A percentile compares a stretch with the other conserved stretches of the same genome.
These are phyloP conservation scores for Urocynchramus pylzowi DNA, from an alignment of 2,113 vertebrate genomes.

Conservation along the genomic window DNA sequence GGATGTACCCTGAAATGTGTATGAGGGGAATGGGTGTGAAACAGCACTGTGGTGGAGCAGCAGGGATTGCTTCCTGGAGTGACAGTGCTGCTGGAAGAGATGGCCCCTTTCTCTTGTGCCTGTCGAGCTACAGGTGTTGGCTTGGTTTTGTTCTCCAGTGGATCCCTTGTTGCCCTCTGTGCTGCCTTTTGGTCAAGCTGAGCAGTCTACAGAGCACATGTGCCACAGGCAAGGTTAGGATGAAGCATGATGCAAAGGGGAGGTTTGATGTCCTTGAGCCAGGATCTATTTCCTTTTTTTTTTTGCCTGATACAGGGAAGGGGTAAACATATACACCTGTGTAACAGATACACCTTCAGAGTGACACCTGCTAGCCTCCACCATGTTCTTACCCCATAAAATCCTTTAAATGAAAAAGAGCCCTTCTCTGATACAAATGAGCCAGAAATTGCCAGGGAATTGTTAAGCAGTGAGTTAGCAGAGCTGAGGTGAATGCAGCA, in stretches of 20 bases:
- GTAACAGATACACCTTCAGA: neutral
- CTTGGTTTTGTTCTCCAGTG: neutral
- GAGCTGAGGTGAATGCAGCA: neutral
- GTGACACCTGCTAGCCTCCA: neutral
- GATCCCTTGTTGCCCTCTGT: neutral
- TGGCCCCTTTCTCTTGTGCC: neutral
- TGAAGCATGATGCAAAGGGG: neutral
- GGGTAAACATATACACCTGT: neutral
- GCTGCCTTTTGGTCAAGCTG: neutral
- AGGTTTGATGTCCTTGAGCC: neutral
- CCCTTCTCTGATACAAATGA: neutral
- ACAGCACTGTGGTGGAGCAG: rapidly evolving
- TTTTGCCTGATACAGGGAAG: neutral
- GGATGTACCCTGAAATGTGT: too few species aligned
- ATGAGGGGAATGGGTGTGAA: neutral
- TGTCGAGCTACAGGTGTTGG: neutral
- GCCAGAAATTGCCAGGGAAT: neutral
- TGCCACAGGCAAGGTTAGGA: neutral
- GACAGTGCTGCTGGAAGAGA: neutral
- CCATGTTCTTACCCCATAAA: neutral
- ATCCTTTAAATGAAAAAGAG: neutral
- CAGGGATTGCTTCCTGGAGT: neutral
- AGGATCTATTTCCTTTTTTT: neutral
- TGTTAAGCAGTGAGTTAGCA: neutral
- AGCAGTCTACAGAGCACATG: neutral